A percentile compares a stretch with the other conserved stretches of the same genome.
phyloP scores from a whole-genome alignment of 2,888 invertebrate species.

The Sialis lutaria region DNA sequence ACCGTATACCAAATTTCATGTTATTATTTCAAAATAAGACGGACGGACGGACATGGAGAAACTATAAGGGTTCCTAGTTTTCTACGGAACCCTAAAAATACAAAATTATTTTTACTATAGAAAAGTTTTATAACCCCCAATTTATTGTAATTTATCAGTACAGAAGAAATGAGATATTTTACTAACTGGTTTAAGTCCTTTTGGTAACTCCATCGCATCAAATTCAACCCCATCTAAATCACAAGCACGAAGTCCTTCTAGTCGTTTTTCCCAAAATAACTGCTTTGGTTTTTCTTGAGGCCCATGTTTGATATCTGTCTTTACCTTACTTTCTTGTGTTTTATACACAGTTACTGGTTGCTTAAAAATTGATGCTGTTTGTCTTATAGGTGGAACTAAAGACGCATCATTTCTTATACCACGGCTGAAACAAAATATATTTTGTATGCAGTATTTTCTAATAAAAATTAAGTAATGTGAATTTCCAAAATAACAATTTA shows the following conservation, averaged over 20 bases:
- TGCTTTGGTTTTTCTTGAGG: slow-evolving; percentile 86
- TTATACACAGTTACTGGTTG: slow-evolving; percentile 94
- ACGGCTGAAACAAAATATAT: slow-evolving; percentile 32
- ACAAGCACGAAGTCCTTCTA: slow-evolving; percentile 68
- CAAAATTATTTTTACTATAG: too few species aligned
- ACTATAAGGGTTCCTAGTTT: too few species aligned
- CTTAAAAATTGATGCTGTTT: slow-evolving; percentile 96
- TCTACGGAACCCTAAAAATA: too few species aligned
- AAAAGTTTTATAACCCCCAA: too few species aligned
- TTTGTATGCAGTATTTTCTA: too few species aligned
- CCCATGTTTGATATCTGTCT: slow-evolving; percentile 79
- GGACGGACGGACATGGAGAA: too few species aligned
- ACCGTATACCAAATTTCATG: too few species aligned
- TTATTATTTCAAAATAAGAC: too few species aligned
- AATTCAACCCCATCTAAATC: slow-evolving; percentile 72
- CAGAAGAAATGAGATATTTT: too few species aligned
- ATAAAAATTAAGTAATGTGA: too few species aligned
- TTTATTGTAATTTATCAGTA: too few species aligned
- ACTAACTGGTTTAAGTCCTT: slow-evolving; percentile 48
- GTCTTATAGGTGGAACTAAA: slow-evolving; percentile 84
- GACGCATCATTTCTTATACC: slow-evolving; percentile 75
- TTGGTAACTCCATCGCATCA: slow-evolving; percentile 70
- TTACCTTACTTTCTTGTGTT: slow-evolving; percentile 80
- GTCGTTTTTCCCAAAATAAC: slow-evolving; percentile 67
- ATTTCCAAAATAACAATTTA: too few species aligned